Percentiles rank a stretch among this genome's conserved stretches.
Evolutionary conservation across 1,140 invertebrate genomes (phyloP).

Genomic region (Armadillidium nasatum): DNA sequence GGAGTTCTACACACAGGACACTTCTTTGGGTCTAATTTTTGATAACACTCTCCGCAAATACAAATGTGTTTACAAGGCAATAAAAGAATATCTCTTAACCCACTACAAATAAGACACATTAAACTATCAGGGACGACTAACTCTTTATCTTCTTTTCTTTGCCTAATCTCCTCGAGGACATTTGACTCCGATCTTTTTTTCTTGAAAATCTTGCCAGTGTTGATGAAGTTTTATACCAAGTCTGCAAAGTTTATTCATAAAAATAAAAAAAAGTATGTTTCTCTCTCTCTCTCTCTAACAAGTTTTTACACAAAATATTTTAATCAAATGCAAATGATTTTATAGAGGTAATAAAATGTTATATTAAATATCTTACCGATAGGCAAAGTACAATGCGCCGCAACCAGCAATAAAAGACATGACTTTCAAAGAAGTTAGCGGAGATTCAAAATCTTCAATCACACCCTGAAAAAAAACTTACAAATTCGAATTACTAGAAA

Average conservation of each 20-base stretch:
- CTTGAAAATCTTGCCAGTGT: neutral
- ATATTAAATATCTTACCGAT: conserved; percentile 17
- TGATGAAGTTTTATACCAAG: neutral
- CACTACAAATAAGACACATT: neutral
- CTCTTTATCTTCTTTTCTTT: neutral
- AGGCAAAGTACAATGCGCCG: conserved; percentile 17
- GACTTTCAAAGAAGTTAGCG: conserved; percentile 23
- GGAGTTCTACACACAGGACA: neutral
- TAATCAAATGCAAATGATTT: too few species aligned
- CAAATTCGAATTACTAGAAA: too few species aligned
- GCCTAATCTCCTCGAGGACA: neutral
- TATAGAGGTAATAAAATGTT: too few species aligned
- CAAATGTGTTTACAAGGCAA: conserved; percentile 4
- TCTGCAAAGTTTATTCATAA: neutral
- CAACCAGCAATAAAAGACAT: conserved; percentile 27
- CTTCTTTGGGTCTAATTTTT: conserved; percentile 1
- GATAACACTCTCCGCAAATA: neutral
- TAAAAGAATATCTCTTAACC: neutral
- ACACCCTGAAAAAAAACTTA: conserved; percentile 26
- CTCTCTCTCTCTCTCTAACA: too few species aligned
- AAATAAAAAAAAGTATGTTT: neutral
- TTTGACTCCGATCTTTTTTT: neutral
- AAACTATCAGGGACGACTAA: neutral
- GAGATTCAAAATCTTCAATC: conserved; percentile 30
- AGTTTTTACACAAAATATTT: too few species aligned